Percentiles rank a stretch among this genome's conserved stretches.
Conservation (phyloP, 53 echinoderm and acorn worm genomes). For the Zoroaster sp. region DNA sequence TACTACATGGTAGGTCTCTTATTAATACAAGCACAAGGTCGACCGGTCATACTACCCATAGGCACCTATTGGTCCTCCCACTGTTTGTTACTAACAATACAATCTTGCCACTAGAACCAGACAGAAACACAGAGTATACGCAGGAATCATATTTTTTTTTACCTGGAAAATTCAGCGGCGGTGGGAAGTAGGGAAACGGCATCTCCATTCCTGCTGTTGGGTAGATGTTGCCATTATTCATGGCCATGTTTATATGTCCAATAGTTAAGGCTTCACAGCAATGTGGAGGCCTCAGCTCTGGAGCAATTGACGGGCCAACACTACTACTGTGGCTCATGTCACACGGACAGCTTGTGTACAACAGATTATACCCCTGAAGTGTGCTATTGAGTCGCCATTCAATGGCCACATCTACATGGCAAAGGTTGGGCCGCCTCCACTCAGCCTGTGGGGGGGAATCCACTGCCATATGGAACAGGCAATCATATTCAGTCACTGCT, state of each 20-base stretch:
- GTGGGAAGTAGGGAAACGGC: constrained; percentile 87
- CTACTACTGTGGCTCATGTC: constrained; percentile 52
- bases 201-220: constrained; percentile 80
- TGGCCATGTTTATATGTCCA: constrained; percentile 85
- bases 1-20: constrained; percentile 36
- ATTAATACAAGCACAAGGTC: constrained; percentile 53
- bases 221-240: constrained; percentile 94
- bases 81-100: not conserved
- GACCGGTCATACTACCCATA: constrained; percentile 37
- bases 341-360: constrained; percentile 58
- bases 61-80: constrained; percentile 40
- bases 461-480: not conserved
- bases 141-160: constrained; percentile 38
- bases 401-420: constrained; percentile 61
- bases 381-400: constrained; percentile 66
- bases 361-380: constrained; percentile 69
- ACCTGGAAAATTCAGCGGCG: constrained; percentile 85
- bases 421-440: constrained; percentile 67
- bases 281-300: constrained; percentile 3
- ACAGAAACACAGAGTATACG: not conserved
- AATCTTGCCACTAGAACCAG: not conserved
- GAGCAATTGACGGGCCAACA: constrained; percentile 27
- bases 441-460: constrained; percentile 29
- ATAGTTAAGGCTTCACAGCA: constrained; percentile 43
- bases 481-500: not conserved